These are phyloP conservation scores for Brachionus manjavacas DNA, from an alignment of 1,140 invertebrate genomes.

Conservation along the genomic window DNA sequence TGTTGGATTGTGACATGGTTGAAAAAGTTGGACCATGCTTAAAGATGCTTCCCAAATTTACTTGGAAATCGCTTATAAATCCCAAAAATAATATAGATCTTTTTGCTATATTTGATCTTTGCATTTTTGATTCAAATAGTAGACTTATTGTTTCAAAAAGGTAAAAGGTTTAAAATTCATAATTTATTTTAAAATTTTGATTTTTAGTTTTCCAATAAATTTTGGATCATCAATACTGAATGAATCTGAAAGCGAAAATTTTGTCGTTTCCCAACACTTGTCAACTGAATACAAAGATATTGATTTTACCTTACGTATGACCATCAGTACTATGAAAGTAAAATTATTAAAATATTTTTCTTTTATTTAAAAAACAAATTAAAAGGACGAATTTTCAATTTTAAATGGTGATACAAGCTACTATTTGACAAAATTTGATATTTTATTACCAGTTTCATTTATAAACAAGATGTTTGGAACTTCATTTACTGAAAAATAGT, in stretches of 20 bases:
- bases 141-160: neutral
- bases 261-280: neutral
- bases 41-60: conserved; percentile 31
- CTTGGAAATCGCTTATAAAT: conserved; percentile 12
- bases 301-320: neutral
- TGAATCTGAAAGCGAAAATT: neutral
- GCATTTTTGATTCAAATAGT: conserved; percentile 31
- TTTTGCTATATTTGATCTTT: neutral
- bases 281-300: neutral
- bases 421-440: neutral
- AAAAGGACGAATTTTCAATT: conserved; percentile 24
- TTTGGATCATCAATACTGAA: neutral
- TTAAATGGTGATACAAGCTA: neutral
- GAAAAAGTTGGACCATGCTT: conserved; percentile 6
- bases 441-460: neutral
- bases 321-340: neutral
- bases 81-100: conserved; percentile 12
- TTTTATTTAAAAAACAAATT: neutral
- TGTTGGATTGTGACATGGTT: neutral
- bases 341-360: neutral
- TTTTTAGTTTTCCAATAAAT: neutral
- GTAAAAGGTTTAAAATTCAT: neutral
- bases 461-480: neutral
- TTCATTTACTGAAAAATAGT: neutral
- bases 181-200: neutral